These are phyloP conservation scores for Sesia bembeciformis DNA, from an alignment of 2,888 invertebrate species.

Conservation along the genomic window DNA sequence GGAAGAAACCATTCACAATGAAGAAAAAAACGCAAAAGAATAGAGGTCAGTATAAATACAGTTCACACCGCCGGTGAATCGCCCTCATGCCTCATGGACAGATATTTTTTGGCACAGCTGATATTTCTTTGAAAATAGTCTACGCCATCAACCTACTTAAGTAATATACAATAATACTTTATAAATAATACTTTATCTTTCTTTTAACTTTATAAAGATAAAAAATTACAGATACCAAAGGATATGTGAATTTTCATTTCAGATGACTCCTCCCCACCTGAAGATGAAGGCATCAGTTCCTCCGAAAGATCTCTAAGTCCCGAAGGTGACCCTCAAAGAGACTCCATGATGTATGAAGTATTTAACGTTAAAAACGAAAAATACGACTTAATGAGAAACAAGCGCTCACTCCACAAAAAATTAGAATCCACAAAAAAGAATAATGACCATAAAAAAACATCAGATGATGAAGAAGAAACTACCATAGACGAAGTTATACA, in stretches of 20 bases:
- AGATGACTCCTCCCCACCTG: slow-evolving; percentile 84
- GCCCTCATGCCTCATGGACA: neutral
- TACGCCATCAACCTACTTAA: too few species aligned
- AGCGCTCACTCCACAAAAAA: slow-evolving; percentile 54
- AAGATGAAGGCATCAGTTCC: slow-evolving; percentile 92
- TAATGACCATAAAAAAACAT: slow-evolving; percentile 45
- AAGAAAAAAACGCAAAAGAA: slow-evolving; percentile 67
- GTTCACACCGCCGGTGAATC: slow-evolving; percentile 1
- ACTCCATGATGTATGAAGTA: slow-evolving; percentile 76
- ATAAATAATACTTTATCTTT: too few species aligned
- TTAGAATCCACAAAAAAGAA: slow-evolving; percentile 41
- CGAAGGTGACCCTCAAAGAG: slow-evolving; percentile 77
- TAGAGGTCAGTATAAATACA: slow-evolving; percentile 40
- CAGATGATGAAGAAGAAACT: slow-evolving; percentile 82
- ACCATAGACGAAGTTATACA: slow-evolving; percentile 92
- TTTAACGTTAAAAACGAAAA: slow-evolving; percentile 76
- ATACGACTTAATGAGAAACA: slow-evolving; percentile 61
- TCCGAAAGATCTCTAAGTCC: slow-evolving; percentile 87
- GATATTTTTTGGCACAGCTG: neutral
- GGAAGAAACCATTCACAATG: slow-evolving; percentile 63
- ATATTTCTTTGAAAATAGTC: neutral
- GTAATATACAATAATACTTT: too few species aligned
- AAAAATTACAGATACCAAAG: too few species aligned
- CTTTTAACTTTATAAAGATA: too few species aligned
- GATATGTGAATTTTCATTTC: slow-evolving; percentile 16